Evolutionary conservation across 2,113 vertebrate species (phyloP).

Genomic region (Lagopus leucura): DNA sequence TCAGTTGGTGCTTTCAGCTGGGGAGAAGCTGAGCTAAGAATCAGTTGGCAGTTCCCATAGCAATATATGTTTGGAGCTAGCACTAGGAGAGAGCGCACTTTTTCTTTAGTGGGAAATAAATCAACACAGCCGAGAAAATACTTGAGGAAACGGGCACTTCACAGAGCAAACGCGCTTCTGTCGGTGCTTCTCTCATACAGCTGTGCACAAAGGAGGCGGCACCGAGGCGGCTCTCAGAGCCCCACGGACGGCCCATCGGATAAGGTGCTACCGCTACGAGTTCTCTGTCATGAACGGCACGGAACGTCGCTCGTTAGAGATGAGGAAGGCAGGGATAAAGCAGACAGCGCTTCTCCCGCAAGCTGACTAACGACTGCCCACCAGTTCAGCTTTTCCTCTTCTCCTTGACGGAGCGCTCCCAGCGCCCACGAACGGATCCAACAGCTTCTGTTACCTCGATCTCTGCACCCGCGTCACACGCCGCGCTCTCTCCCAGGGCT

Average conservation of each 20-base stretch:
- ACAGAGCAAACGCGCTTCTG: background rate
- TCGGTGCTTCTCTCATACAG: background rate
- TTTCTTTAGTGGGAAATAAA: background rate
- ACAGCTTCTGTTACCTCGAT: background rate
- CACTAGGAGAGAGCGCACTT: background rate
- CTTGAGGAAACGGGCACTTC: background rate
- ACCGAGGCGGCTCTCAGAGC: background rate
- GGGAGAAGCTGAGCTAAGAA: background rate
- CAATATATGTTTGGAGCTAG: background rate
- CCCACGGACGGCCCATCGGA: background rate
- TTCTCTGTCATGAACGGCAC: background rate
- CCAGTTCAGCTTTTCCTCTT: background rate
- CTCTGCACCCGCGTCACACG: fast-evolving
- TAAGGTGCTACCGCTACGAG: background rate
- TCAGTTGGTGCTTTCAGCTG: background rate
- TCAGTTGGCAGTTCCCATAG: background rate
- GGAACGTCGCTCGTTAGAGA: constrained; percentile 17
- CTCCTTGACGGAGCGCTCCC: background rate
- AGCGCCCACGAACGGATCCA: fast-evolving
- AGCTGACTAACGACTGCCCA: background rate
- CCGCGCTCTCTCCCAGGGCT: fast-evolving
- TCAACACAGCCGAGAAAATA: background rate
- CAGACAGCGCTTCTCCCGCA: background rate
- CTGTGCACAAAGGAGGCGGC: background rate
- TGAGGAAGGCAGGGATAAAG: background rate